Evolutionary conservation across 2,113 vertebrate species (phyloP).

Genomic region (Heteronetta atricapilla): DNA sequence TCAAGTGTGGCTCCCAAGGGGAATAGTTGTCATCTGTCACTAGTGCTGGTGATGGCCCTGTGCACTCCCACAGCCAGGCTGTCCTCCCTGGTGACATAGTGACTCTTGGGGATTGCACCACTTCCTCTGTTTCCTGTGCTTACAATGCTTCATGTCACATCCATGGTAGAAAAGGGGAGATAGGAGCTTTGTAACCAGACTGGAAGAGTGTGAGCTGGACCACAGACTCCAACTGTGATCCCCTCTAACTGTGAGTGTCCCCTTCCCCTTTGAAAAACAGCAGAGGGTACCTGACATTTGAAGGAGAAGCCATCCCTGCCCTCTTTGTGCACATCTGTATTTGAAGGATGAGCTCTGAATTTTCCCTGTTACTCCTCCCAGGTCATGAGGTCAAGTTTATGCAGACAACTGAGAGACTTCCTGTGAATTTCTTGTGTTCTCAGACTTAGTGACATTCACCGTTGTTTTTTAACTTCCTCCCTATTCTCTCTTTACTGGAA

Average conservation of each 20-base stretch:
- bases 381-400: neutral
- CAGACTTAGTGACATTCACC: neutral
- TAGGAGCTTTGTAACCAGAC: neutral
- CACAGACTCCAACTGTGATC: neutral
- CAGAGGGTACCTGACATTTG: neutral
- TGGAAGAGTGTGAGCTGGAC: neutral
- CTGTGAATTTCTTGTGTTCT: neutral
- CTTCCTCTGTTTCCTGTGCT: fast-evolving
- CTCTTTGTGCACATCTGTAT: neutral
- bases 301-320: neutral
- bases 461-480: neutral
- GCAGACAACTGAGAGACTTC: neutral
- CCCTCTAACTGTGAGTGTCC: neutral
- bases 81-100: neutral
- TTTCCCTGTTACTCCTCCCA: neutral
- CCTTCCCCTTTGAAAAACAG: neutral
- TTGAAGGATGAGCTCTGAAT: neutral
- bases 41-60: neutral
- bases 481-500: neutral
- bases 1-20: neutral
- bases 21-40: neutral
- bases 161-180: neutral
- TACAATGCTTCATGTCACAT: fast-evolving
- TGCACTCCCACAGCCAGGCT: neutral
- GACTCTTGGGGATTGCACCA: neutral